Percentiles rank a stretch among this genome's conserved stretches.
phyloP scores from a whole-genome alignment of 2,888 invertebrate species.

The Magallana nippona region DNA sequence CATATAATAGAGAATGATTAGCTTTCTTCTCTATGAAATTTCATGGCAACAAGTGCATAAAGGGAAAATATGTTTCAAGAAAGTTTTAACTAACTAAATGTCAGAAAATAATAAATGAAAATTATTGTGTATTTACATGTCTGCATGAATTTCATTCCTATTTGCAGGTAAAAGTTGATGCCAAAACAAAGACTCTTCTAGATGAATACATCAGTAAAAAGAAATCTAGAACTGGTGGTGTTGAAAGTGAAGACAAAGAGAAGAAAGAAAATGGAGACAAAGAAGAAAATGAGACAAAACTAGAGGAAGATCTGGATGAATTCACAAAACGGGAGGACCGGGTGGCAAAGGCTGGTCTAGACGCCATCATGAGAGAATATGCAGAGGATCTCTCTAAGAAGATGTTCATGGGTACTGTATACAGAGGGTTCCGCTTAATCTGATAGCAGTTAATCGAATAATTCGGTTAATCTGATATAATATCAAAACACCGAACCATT shows the following conservation, averaged over 20 bases:
- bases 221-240: constrained; percentile 59
- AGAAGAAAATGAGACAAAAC: constrained; percentile 65
- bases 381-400: constrained; percentile 79
- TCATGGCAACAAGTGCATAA: too few species aligned
- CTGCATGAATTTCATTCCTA: not conserved
- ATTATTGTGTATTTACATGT: not conserved
- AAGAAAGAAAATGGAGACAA: constrained; percentile 68
- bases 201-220: constrained; percentile 90
- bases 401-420: constrained; percentile 57
- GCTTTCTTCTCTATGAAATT: too few species aligned
- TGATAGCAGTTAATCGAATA: too few species aligned
- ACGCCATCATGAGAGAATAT: constrained; percentile 91
- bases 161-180: constrained; percentile 89
- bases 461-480: too few species aligned
- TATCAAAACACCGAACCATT: too few species aligned
- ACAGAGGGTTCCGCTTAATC: too few species aligned
- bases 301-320: constrained; percentile 83
- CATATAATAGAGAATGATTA: too few species aligned
- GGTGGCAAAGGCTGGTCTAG: constrained; percentile 88
- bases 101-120: too few species aligned
- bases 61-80: too few species aligned
- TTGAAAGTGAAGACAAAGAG: constrained; percentile 51
- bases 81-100: too few species aligned
- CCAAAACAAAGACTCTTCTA: constrained; percentile 95
- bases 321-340: constrained; percentile 83